Evolutionary conservation across 1,140 invertebrate species (phyloP).

Genomic region (Camponotus pennsylvanicus): DNA sequence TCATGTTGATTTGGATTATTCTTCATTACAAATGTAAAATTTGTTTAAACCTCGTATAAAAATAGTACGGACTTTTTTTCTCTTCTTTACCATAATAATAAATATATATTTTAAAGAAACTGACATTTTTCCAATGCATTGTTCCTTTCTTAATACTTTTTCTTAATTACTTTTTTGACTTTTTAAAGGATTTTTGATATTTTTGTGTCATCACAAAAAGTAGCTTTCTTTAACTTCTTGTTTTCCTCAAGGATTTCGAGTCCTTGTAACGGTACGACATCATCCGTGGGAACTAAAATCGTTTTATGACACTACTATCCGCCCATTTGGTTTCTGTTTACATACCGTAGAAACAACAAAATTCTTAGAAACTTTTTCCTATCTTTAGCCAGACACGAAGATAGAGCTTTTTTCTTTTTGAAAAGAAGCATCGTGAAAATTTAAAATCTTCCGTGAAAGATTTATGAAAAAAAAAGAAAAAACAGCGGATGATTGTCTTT

Average conservation of each 20-base stretch:
- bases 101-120: constrained; percentile 3
- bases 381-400: constrained; percentile 22
- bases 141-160: not conserved
- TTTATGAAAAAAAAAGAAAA: not conserved
- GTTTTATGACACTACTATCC: constrained; percentile 65
- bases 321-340: constrained; percentile 59
- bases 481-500: not conserved
- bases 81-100: not conserved
- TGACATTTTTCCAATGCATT: not conserved
- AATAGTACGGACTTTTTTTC: not conserved
- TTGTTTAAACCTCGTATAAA: not conserved
- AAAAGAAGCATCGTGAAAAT: not conserved
- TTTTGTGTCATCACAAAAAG: not conserved
- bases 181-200: constrained; percentile 1
- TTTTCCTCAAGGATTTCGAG: constrained; percentile 19
- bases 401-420: not conserved
- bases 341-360: constrained; percentile 60
- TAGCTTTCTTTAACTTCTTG: constrained; percentile 10
- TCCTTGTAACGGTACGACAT: constrained; percentile 44
- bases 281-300: constrained; percentile 41
- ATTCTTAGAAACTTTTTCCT: constrained; percentile 56
- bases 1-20: no score
- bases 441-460: not conserved
- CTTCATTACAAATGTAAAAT: no score
- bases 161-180: not conserved